Evolutionary conservation across 1,140 invertebrate genomes (phyloP).

Genomic region (Ruditapes philippinarum): DNA sequence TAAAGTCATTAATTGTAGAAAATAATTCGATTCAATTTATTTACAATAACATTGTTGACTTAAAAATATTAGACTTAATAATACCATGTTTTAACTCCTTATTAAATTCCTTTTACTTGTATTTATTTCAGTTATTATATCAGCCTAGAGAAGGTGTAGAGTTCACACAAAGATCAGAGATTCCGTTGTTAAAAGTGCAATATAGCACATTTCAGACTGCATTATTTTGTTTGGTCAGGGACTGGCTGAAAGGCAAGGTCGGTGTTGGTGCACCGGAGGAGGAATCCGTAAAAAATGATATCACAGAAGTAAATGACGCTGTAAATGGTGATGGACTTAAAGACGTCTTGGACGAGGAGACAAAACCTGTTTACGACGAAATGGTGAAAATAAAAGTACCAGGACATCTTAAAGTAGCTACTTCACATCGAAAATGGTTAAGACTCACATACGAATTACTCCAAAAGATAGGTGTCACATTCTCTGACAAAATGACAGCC

Average conservation of each 20-base stretch:
- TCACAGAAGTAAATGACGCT: slow-evolving; percentile 35
- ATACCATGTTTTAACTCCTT: too few species aligned
- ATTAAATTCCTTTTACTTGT: too few species aligned
- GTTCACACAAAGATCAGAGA: neutral
- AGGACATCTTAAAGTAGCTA: slow-evolving; percentile 21
- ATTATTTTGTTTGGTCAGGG: neutral
- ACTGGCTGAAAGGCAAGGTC: slow-evolving; percentile 48
- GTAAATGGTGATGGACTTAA: neutral
- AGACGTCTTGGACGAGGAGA: neutral
- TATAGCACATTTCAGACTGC: neutral
- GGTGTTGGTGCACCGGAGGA: slow-evolving; percentile 18
- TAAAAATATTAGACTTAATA: too few species aligned
- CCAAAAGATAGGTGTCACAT: slow-evolving; percentile 2
- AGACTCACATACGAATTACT: slow-evolving; percentile 39
- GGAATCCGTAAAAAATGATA: neutral
- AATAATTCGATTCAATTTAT: too few species aligned
- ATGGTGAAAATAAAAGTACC: slow-evolving; percentile 41
- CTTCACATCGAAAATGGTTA: slow-evolving; percentile 52
- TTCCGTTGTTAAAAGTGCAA: slow-evolving; percentile 13
- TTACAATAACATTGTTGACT: too few species aligned
- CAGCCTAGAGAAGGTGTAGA: neutral
- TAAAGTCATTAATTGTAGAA: too few species aligned
- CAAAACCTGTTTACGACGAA: slow-evolving; percentile 12
- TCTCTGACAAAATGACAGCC: slow-evolving; percentile 45
- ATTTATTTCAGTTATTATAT: too few species aligned